A percentile compares a stretch with the other conserved stretches of the same genome.
Conservation (phyloP, 2,888 invertebrate genomes). For the Dinocampus coccinellae region DNA sequence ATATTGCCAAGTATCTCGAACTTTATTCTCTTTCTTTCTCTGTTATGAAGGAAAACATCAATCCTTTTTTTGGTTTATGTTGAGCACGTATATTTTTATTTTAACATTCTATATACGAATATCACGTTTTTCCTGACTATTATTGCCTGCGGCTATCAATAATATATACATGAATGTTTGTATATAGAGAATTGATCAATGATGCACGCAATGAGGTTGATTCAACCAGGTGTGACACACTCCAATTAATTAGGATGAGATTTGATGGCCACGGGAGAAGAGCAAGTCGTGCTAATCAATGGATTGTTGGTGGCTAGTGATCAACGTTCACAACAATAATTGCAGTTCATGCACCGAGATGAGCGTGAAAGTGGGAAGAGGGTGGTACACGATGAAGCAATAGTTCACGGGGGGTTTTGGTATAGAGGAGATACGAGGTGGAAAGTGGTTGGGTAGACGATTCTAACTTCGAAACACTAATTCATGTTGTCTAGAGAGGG, state of each 20-base stretch:
- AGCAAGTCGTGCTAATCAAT: conserved; percentile 64
- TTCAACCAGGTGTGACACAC: conserved; percentile 44
- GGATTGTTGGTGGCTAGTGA: conserved; percentile 65
- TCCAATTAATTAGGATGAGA: conserved; percentile 62
- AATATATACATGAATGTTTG: neutral
- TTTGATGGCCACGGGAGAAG: conserved; percentile 9
- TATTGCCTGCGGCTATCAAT: too few relatives aligned
- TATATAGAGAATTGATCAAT: neutral
- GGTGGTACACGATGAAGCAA: conserved; percentile 44
- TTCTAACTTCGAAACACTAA: conserved; percentile 61
- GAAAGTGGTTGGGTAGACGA: conserved; percentile 16
- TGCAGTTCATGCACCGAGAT: conserved; percentile 52
- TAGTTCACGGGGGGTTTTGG: conserved; percentile 8
- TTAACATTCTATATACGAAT: neutral
- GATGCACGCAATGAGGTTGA: conserved; percentile 13
- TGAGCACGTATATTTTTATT: neutral
- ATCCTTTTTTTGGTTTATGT: neutral
- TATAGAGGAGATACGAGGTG: conserved; percentile 9
- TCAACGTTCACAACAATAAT: conserved; percentile 63
- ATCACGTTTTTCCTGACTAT: too few relatives aligned
- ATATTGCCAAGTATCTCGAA: neutral
- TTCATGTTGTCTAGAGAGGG: conserved; percentile 50
- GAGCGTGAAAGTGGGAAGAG: neutral
- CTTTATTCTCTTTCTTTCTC: neutral
- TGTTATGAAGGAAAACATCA: neutral